Percentiles rank a stretch among this genome's conserved stretches.
These are phyloP conservation scores for Chromobotia macracanthus DNA, from an alignment of 2,797 vertebrate species.

Conservation along the genomic window DNA sequence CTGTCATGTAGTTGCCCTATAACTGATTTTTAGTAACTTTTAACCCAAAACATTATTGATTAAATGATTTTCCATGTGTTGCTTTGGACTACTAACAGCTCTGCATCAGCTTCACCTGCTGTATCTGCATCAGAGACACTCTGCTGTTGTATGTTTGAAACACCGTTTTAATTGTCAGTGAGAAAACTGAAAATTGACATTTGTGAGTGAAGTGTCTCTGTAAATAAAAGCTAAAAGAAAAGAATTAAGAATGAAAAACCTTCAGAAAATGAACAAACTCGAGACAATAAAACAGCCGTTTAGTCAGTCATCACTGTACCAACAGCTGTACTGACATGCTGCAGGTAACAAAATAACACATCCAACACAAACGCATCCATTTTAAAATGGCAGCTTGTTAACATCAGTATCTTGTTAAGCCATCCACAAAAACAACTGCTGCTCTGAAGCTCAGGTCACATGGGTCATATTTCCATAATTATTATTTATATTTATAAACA, in stretches of 20 bases:
- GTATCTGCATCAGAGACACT: too few species aligned
- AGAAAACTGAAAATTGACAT: neutral
- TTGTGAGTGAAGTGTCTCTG: neutral
- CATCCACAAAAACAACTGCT: too few species aligned
- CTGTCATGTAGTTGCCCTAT: neutral
- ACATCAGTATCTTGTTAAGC: constrained; percentile 26
- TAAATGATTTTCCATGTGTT: neutral
- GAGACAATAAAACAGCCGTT: neutral
- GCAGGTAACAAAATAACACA: neutral
- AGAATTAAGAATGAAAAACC: neutral
- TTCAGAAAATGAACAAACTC: neutral
- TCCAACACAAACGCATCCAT: neutral
- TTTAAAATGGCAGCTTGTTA: neutral
- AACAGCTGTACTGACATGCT: neutral
- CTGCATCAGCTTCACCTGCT: too few species aligned
- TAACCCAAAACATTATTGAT: too few species aligned
- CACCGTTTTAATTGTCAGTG: too few species aligned
- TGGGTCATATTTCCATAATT: too few species aligned
- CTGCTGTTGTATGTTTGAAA: too few species aligned
- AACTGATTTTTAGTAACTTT: too few species aligned
- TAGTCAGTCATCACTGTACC: neutral
- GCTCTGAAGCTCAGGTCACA: too few species aligned
- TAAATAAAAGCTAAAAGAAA: neutral
- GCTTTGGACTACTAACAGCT: too few species aligned
- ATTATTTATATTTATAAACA: too few species aligned